These are phyloP conservation scores for Atherinomorus stipes DNA, from an alignment of 2,113 vertebrate genomes.

Conservation along the genomic window DNA sequence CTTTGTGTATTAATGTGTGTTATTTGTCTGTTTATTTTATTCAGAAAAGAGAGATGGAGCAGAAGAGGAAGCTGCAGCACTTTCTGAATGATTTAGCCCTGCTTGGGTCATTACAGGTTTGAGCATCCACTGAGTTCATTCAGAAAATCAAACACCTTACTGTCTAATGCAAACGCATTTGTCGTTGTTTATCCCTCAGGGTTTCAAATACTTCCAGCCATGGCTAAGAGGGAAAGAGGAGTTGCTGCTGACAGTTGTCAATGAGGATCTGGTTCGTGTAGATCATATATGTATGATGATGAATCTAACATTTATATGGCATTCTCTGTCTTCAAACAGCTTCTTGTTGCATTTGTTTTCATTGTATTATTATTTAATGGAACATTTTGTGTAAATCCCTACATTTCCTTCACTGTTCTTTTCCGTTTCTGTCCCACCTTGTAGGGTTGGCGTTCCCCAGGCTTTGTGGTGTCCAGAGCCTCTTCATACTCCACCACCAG, in stretches of 20 bases:
- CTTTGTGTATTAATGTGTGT: not conserved
- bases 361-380: not conserved
- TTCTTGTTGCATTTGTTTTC: not conserved
- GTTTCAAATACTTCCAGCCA: constrained; percentile 86
- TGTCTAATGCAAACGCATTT: not conserved
- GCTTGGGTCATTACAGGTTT: constrained; percentile 82
- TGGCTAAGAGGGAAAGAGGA: constrained; percentile 87
- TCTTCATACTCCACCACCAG: constrained; percentile 64
- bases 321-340: not conserved
- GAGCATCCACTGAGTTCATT: not conserved
- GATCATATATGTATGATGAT: not conserved
- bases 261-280: constrained; percentile 81
- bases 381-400: no score
- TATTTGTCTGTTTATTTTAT: not conserved
- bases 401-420: no score
- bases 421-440: not conserved
- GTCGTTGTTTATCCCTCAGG: constrained; percentile 60
- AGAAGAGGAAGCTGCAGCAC: constrained; percentile 78
- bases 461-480: constrained; percentile 77
- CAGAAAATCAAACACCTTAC: not conserved
- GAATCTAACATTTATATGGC: no score
- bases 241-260: constrained; percentile 84
- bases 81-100: constrained; percentile 81
- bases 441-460: constrained; percentile 81
- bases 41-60: constrained; percentile 78